Conservation (phyloP, 2,113 vertebrate genomes). For the Callithrix jacchus region DNA sequence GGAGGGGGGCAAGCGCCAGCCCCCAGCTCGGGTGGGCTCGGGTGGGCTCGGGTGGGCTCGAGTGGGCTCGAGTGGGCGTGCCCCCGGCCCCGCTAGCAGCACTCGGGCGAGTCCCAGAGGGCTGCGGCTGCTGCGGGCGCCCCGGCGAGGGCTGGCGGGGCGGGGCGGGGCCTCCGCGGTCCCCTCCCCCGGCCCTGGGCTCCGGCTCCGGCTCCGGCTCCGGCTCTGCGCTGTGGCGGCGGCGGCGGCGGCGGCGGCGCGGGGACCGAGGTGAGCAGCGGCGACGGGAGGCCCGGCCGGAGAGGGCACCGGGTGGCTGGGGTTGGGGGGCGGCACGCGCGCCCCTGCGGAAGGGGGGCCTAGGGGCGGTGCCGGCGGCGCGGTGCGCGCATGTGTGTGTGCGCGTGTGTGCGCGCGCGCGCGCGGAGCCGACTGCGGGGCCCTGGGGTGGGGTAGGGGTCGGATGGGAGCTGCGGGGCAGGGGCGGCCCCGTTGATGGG, state of each 20-base stretch:
- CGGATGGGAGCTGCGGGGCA: background rate
- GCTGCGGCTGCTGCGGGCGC: background rate
- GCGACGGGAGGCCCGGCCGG: background rate
- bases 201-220: background rate
- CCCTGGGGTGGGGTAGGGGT: background rate
- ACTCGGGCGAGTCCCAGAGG: background rate
- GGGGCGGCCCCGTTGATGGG: background rate
- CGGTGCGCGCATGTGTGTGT: background rate
- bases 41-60: background rate
- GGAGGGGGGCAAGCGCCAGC: background rate
- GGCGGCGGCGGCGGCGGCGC: background rate
- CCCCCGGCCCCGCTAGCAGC: background rate
- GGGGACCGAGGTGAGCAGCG: slow-evolving; percentile 66
- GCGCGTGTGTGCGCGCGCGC: background rate
- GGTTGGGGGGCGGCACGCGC: background rate
- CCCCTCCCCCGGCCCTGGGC: background rate
- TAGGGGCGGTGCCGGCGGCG: background rate
- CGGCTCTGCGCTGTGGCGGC: slow-evolving; percentile 33
- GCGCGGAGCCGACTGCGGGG: background rate
- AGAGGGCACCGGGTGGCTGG: background rate
- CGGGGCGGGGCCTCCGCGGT: slow-evolving; percentile 27
- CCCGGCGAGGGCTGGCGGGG: background rate
- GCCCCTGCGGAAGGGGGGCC: background rate
- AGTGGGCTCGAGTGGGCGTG: background rate
- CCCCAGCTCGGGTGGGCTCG: background rate